Evolutionary conservation across 2,888 invertebrate genomes (phyloP).

Genomic region (Podabrus alpinus): DNA sequence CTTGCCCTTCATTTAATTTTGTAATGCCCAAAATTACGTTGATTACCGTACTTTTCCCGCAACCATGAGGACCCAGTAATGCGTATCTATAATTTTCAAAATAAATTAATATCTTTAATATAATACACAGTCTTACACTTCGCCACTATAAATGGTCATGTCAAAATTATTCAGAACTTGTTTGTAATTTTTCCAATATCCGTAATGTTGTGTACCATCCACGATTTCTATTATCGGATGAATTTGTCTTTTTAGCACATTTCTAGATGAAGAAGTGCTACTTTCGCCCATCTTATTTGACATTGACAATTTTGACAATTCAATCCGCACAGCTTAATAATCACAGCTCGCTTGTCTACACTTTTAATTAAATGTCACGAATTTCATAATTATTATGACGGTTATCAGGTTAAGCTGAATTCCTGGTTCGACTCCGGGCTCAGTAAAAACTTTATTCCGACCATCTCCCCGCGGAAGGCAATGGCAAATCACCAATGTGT

Average conservation of each 20-base stretch:
- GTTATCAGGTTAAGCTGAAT: too few relatives aligned
- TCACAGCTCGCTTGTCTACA: not conserved
- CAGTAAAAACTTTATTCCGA: too few relatives aligned
- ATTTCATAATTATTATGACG: too few relatives aligned
- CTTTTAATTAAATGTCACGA: not conserved
- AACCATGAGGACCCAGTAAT: slow-evolving; percentile 31
- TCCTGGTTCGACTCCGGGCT: too few relatives aligned
- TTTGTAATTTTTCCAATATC: slow-evolving; percentile 22
- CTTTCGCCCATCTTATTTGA: not conserved
- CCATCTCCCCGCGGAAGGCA: too few relatives aligned
- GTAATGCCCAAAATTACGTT: slow-evolving; percentile 32
- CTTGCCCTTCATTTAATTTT: slow-evolving; percentile 24
- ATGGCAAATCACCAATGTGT: too few relatives aligned
- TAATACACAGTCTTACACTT: slow-evolving; percentile 31
- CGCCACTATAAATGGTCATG: slow-evolving; percentile 28
- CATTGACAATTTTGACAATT: not conserved
- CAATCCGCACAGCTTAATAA: not conserved
- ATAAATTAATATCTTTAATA: not conserved
- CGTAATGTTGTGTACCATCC: slow-evolving; percentile 28
- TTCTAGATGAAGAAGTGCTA: too few relatives aligned
- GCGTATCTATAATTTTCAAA: slow-evolving; percentile 27
- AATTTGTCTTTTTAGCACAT: slow-evolving; percentile 4
- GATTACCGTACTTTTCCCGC: slow-evolving; percentile 33
- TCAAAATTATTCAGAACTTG: slow-evolving; percentile 27
- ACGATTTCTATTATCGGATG: slow-evolving; percentile 31